Evolutionary conservation across 1,140 invertebrate species (phyloP).

Genomic region (Ectropis grisescens): DNA sequence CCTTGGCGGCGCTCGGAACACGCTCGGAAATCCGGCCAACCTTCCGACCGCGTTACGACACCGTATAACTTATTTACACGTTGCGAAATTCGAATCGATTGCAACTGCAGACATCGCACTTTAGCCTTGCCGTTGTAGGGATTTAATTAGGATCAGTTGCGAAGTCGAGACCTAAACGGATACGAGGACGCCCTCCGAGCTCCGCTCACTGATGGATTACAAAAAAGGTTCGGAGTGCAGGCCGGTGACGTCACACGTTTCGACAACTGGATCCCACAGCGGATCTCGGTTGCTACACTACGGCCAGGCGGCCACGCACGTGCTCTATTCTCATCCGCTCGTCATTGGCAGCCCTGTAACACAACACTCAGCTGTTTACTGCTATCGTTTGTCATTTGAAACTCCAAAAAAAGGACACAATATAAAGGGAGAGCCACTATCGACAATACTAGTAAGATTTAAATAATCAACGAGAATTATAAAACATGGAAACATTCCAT

Average conservation of each 20-base stretch:
- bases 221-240: conserved; percentile 40
- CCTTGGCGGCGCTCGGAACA: conserved; percentile 50
- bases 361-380: too few species aligned
- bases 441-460: too few species aligned
- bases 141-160: conserved; percentile 68
- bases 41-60: conserved; percentile 67
- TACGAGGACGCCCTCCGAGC: conserved; percentile 53
- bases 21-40: conserved; percentile 70
- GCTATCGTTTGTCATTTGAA: too few species aligned
- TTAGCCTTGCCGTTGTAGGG: conserved; percentile 60
- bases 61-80: conserved; percentile 61
- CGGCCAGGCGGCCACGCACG: conserved; percentile 18
- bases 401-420: too few species aligned
- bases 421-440: too few species aligned
- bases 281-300: conserved; percentile 15
- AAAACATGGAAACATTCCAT: too few species aligned
- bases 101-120: conserved; percentile 65
- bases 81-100: conserved; percentile 68
- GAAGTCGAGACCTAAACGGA: conserved; percentile 54
- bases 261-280: conserved; percentile 31
- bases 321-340: too few species aligned
- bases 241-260: conserved; percentile 27
- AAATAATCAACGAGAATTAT: too few species aligned
- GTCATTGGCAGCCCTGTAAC: too few species aligned
- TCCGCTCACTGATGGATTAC: conserved; percentile 49